phyloP scores from a whole-genome alignment of 2,113 vertebrate genomes.

The Cervus canadensis region DNA sequence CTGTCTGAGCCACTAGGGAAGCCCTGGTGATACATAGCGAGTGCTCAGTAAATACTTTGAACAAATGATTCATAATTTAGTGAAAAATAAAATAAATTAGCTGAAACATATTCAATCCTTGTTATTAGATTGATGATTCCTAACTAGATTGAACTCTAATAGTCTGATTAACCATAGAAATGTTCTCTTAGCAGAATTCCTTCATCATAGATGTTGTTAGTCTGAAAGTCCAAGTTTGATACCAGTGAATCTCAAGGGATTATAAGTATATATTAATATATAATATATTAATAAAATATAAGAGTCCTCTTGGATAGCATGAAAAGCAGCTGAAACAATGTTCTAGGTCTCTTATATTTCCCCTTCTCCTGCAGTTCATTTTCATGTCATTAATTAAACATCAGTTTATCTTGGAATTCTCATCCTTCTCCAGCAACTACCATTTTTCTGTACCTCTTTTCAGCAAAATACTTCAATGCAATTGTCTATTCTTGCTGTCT shows the following conservation, averaged over 20 bases:
- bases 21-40: background rate
- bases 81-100: background rate
- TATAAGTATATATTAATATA: background rate
- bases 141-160: background rate
- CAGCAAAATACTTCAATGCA: background rate
- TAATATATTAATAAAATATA: background rate
- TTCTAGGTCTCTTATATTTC: background rate
- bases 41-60: background rate
- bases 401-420: background rate
- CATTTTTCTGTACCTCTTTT: background rate
- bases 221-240: background rate
- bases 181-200: background rate
- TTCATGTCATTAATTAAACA: background rate
- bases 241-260: background rate
- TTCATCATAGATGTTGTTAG: background rate
- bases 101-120: background rate
- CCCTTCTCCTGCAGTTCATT: background rate
- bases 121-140: background rate
- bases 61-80: background rate
- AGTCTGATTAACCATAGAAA: background rate
- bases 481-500: background rate
- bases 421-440: background rate
- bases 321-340: background rate
- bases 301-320: background rate
- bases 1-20: too few relatives aligned